Evolutionary conservation across 1,140 invertebrate genomes (phyloP).

Genomic region (Leptoteleia sp.): DNA sequence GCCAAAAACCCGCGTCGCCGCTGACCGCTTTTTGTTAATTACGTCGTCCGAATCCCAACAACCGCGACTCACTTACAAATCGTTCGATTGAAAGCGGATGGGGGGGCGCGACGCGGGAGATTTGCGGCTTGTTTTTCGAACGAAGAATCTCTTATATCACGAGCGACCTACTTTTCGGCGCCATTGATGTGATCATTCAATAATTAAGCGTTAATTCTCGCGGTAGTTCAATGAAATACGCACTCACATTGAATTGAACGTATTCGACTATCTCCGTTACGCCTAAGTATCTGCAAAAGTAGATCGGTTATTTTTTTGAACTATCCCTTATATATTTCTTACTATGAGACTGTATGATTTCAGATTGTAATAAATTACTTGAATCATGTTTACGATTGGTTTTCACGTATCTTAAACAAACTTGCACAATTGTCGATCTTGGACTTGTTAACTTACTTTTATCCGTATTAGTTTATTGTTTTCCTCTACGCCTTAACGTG

Average conservation of each 20-base stretch:
- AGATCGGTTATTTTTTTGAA: constrained; percentile 62
- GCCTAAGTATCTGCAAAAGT: constrained; percentile 57
- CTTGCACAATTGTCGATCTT: constrained; percentile 10
- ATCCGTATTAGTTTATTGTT: not conserved
- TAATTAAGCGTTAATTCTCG: constrained; percentile 52
- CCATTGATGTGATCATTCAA: constrained; percentile 58
- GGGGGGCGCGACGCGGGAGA: not conserved
- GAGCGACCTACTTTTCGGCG: constrained; percentile 57
- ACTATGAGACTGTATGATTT: constrained; percentile 66
- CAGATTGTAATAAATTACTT: constrained; percentile 67
- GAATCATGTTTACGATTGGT: constrained; percentile 61
- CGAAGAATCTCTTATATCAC: constrained; percentile 43
- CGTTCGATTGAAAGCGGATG: constrained; percentile 3
- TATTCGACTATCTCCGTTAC: constrained; percentile 52
- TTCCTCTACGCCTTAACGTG: not conserved
- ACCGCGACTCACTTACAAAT: constrained; percentile 2
- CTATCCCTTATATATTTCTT: constrained; percentile 62
- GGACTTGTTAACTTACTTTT: not conserved
- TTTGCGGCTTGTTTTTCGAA: constrained; percentile 10
- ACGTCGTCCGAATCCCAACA: not conserved
- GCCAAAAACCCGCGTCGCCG: not conserved
- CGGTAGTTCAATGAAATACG: constrained; percentile 59
- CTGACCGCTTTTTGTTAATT: not conserved
- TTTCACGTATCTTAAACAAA: constrained; percentile 36
- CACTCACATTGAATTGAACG: constrained; percentile 55